Evolutionary conservation across 2,888 invertebrate species (phyloP), one percentile per base, ranked within the genome.

Genomic region (Orthosia cruda): DNA sequence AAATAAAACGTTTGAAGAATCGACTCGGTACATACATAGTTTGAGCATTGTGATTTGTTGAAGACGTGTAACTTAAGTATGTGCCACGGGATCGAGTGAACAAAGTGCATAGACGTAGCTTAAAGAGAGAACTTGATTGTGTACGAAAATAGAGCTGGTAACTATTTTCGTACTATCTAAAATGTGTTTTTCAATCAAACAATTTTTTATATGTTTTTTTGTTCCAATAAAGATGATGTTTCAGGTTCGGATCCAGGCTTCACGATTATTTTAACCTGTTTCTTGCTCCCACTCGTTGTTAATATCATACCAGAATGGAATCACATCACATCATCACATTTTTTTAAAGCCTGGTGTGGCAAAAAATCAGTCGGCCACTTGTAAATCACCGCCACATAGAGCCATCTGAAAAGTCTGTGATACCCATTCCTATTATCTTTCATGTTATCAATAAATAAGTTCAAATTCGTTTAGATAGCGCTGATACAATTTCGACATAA

Each of bases 1-100:
- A 87, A 86, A 87, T 86, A 84, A 71, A 78, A 72, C 55, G 52
- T 67, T 66, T 66, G 64, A 83, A 74, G 76, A 77, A 64, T 71
- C 45, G 67, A 74, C 32, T 59, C 62, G 50, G 71, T 75, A 75
- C 40, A 61, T 75, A 75, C 40, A 61, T 69, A 40, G 61, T 52
- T 67, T 50, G 18, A 74, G 68, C 68, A 74, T 69, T 71, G 77
- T 72, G 71, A 76, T 77, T 83, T 81, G 77, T 81, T 72, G 61
- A 61, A 77, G 55, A 76, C 55, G 50, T 74, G 7, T 20, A 47
- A 54, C 54, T 18, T 40, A 59, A 71, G 64, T 72, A 57, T 68
- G 16, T 71, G 49, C 1, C 15, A 65, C 45, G 63, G 65, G 65
- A 26, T 32, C 49, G 13, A 32, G n/a, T 47, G 45, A 57, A 59